Evolutionary conservation across 1,140 invertebrate genomes (phyloP).

Genomic region (Drusus annulatus): DNA sequence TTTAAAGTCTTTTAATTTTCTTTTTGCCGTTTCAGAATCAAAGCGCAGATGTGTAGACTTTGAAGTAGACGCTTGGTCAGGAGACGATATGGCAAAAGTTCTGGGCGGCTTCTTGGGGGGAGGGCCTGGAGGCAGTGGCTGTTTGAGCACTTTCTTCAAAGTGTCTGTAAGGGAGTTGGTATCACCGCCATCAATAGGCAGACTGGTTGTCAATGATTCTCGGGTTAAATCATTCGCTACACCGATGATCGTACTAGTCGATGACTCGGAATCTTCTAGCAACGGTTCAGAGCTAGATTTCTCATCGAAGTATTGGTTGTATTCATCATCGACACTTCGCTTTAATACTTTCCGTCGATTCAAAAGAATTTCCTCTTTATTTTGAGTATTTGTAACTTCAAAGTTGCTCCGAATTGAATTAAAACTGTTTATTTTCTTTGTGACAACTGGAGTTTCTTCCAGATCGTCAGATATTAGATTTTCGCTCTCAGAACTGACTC

Average conservation of each 20-base stretch:
- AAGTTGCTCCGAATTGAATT: slow-evolving; percentile 43
- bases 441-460: slow-evolving; percentile 55
- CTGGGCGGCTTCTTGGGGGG: slow-evolving; percentile 82
- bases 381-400: slow-evolving; percentile 39
- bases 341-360: slow-evolving; percentile 30
- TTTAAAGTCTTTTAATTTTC: slow-evolving; percentile 30
- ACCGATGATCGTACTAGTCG: not conserved
- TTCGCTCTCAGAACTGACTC: slow-evolving; percentile 70
- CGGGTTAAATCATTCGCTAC: not conserved
- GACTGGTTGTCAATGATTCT: not conserved
- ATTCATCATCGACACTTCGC: slow-evolving; percentile 27
- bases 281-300: not conserved
- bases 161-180: slow-evolving; percentile 69
- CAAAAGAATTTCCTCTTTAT: slow-evolving; percentile 25
- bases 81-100: slow-evolving; percentile 72
- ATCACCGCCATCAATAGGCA: not conserved
- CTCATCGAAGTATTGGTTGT: slow-evolving; percentile 26
- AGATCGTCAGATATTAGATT: slow-evolving; percentile 61
- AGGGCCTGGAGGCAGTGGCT: slow-evolving; percentile 76
- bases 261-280: not conserved
- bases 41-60: slow-evolving; percentile 31
- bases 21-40: slow-evolving; percentile 42
- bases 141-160: slow-evolving; percentile 74
- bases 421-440: slow-evolving; percentile 53
- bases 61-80: slow-evolving; percentile 15